These are phyloP conservation scores for Toxotes jaculatrix DNA, from an alignment of 2,113 vertebrate genomes.

Conservation along the genomic window DNA sequence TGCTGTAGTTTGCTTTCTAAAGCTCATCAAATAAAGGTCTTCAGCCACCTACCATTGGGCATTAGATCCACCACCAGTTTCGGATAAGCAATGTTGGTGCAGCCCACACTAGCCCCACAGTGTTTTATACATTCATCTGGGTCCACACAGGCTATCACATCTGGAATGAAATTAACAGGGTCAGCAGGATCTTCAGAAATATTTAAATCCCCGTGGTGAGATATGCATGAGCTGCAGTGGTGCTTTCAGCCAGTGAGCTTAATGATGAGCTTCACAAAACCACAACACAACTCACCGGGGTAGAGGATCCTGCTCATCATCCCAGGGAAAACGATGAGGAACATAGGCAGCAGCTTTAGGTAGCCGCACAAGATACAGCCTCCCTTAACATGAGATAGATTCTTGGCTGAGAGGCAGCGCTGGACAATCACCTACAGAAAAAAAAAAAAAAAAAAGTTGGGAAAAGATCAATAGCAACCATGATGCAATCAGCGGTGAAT, in stretches of 20 bases:
- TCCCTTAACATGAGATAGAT: conserved; percentile 95
- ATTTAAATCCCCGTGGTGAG: background rate
- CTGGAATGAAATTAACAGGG: conserved; percentile 71
- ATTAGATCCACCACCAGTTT: conserved; percentile 94
- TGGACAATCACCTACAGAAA: conserved; percentile 94
- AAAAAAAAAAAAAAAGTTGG: background rate
- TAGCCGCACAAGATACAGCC: conserved; percentile 95
- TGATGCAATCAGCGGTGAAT: background rate
- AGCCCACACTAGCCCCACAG: conserved; percentile 90
- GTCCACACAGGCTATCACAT: conserved; percentile 89
- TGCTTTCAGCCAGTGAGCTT: background rate
- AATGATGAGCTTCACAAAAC: background rate
- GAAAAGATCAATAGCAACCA: background rate
- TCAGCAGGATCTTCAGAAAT: background rate
- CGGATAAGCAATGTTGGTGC: conserved; percentile 94
- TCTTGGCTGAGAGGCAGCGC: conserved; percentile 96
- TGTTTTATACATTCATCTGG: conserved; percentile 82
- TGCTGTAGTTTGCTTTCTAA: background rate
- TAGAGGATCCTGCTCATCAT: conserved; percentile 98
- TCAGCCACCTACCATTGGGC: conserved; percentile 88
- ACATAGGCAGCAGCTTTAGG: conserved; percentile 96
- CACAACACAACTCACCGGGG: conserved; percentile 79
- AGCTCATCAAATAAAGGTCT: background rate
- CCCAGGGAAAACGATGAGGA: conserved; percentile 94
- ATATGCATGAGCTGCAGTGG: background rate